Percentiles rank a stretch among this genome's conserved stretches.
Conservation (phyloP, 2,113 vertebrate species). For the Leptodactylus fuscus region DNA sequence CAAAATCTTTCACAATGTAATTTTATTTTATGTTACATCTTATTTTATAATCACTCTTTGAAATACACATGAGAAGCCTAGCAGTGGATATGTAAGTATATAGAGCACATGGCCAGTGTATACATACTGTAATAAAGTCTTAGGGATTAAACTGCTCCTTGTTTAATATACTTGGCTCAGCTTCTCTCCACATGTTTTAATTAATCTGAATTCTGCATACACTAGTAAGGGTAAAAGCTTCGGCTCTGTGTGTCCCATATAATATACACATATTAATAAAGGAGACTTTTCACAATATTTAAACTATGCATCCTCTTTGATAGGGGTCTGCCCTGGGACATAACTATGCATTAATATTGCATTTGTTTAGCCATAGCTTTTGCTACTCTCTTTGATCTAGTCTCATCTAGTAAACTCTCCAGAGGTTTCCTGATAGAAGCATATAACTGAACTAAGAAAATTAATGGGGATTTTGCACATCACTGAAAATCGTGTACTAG, state of each 20-base stretch:
- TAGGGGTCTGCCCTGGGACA: conserved; percentile 49
- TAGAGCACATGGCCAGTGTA: no score
- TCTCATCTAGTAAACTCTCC: conserved; percentile 50
- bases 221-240: conserved; percentile 39
- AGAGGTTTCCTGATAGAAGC: conserved; percentile 35
- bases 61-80: no score
- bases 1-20: neutral
- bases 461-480: conserved; percentile 33
- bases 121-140: neutral
- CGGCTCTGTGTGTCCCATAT: conserved; percentile 38
- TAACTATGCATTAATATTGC: conserved; percentile 54
- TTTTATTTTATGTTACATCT: no score
- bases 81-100: no score
- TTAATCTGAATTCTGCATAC: conserved; percentile 15
- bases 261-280: conserved; percentile 52
- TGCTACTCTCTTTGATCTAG: conserved; percentile 41
- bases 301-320: conserved; percentile 57
- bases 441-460: conserved; percentile 38
- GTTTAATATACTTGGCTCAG: conserved; percentile 4
- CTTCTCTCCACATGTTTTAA: conserved; percentile 9
- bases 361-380: conserved; percentile 41
- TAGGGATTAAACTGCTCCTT: neutral
- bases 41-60: no score
- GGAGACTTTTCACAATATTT: conserved; percentile 35
- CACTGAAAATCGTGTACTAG: neutral